Percentiles rank a stretch among this genome's conserved stretches.
Conservation (phyloP, 2,888 invertebrate species). For the Campoplex capitator region DNA sequence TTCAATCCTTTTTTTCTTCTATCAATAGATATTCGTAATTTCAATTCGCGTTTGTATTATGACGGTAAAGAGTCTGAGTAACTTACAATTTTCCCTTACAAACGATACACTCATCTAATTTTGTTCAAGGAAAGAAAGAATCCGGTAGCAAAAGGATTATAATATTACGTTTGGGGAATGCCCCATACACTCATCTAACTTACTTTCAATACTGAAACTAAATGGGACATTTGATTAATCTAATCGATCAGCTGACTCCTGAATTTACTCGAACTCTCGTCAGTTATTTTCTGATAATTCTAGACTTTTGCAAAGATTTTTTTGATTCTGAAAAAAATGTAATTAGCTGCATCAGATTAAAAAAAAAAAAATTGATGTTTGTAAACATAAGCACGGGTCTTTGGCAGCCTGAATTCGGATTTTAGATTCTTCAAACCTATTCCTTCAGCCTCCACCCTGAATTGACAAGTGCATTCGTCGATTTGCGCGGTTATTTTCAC, state of each 20-base stretch:
- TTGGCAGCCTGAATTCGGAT: too few relatives aligned
- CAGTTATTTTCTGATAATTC: background rate
- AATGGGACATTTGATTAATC: too few relatives aligned
- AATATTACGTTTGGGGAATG: background rate
- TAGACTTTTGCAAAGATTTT: background rate
- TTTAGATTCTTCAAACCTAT: too few relatives aligned
- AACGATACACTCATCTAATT: background rate
- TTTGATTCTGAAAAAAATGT: too few relatives aligned
- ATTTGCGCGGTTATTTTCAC: background rate
- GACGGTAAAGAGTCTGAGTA: background rate
- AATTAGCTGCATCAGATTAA: too few relatives aligned
- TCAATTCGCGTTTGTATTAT: too few relatives aligned
- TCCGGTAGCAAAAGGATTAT: background rate
- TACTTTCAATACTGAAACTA: background rate
- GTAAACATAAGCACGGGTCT: too few relatives aligned
- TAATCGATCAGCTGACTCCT: too few relatives aligned
- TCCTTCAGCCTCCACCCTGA: too few relatives aligned
- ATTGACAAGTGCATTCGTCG: too few relatives aligned
- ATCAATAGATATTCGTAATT: background rate
- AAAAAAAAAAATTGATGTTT: too few relatives aligned
- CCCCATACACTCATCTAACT: constrained; percentile 2
- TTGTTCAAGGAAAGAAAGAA: background rate
- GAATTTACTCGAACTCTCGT: background rate
- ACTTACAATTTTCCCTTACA: background rate
- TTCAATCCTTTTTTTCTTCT: background rate